phyloP scores from a whole-genome alignment of 2,888 invertebrate genomes.

The Cylloceria caligata region DNA sequence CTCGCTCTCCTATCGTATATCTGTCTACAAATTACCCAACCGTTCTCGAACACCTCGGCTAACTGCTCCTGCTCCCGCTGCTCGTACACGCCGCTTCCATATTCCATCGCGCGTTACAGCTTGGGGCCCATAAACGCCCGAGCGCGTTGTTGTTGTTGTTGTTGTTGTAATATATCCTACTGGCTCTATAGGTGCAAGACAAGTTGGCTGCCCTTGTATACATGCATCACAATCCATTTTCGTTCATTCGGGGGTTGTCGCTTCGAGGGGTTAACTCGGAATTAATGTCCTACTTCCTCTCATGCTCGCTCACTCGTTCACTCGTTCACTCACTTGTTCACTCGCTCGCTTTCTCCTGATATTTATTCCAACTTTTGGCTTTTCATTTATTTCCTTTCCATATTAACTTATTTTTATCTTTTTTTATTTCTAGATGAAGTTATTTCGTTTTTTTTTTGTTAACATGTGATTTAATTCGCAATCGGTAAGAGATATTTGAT shows the following conservation, averaged over 20 bases:
- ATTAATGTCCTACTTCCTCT: constrained; percentile 83
- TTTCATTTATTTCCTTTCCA: not conserved
- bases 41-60: constrained; percentile 75
- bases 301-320: constrained; percentile 41
- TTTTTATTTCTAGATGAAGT: not conserved
- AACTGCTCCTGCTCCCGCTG: constrained; percentile 56
- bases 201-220: constrained; percentile 29
- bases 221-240: constrained; percentile 20
- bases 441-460: too few species aligned
- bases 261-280: constrained; percentile 80
- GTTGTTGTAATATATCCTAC: constrained; percentile 20
- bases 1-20: constrained; percentile 79
- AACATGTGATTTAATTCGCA: too few species aligned
- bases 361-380: too few species aligned
- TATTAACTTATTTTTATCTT: not conserved
- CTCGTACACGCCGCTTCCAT: not conserved
- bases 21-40: constrained; percentile 80
- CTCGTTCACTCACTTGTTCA: too few species aligned
- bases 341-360: not conserved
- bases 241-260: constrained; percentile 39
- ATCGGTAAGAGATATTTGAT: too few species aligned
- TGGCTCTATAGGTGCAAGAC: constrained; percentile 22
- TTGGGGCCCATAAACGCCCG: constrained; percentile 31
- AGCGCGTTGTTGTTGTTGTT: constrained; percentile 10
- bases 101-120: constrained; percentile 33